Conservation (phyloP, 1,140 invertebrate species). For the Ceratoteleas bidentatus region DNA sequence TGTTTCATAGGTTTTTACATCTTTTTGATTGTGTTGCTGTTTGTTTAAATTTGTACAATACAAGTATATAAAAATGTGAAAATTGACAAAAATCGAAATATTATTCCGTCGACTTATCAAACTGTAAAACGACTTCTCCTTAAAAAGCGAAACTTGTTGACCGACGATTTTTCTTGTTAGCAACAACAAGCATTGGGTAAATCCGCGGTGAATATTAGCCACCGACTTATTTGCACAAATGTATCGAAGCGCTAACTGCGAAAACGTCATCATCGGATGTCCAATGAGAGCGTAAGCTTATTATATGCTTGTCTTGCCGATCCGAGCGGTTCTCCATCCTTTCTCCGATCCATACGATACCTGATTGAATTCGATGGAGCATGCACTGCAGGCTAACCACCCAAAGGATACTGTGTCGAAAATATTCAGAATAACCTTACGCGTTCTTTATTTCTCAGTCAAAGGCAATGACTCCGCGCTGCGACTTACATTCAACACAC, state of each 20-base stretch:
- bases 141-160: no score
- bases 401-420: conserved; percentile 77
- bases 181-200: not conserved
- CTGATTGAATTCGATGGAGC: conserved; percentile 77
- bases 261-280: conserved; percentile 58
- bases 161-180: not conserved
- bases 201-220: conserved; percentile 8
- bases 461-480: conserved; percentile 71
- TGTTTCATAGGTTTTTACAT: no score
- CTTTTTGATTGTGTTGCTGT: no score
- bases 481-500: conserved; percentile 30
- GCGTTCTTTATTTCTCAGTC: conserved; percentile 67
- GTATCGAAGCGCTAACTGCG: conserved; percentile 22
- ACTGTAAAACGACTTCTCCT: no score
- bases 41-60: no score
- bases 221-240: conserved; percentile 1
- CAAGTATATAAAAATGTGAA: no score
- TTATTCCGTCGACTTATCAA: no score
- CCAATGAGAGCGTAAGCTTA: conserved; percentile 61
- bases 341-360: conserved; percentile 65
- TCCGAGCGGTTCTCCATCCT: conserved; percentile 58
- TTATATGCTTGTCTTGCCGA: conserved; percentile 61
- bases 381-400: conserved; percentile 74
- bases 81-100: not conserved
- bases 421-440: conserved; percentile 73